Evolutionary conservation across 2,888 invertebrate genomes (phyloP).

Genomic region (Lymantria monacha): DNA sequence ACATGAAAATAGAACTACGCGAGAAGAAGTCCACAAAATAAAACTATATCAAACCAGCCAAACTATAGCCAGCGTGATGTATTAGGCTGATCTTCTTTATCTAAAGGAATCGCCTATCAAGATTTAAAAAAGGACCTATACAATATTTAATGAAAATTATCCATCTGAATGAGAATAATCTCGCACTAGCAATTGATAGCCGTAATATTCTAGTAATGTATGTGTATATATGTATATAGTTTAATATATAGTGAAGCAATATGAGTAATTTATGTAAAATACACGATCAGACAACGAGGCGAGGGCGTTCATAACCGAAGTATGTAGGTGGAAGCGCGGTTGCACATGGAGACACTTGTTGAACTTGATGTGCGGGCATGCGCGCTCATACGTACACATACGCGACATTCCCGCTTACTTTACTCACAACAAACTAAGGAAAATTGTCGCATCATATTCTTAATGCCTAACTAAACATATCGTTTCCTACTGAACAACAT

Average conservation of each 20-base stretch:
- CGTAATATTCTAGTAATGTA: too few relatives aligned
- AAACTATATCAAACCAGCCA: too few relatives aligned
- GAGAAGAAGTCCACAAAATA: too few relatives aligned
- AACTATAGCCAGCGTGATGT: too few relatives aligned
- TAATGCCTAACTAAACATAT: constrained; percentile 6
- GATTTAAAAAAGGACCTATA: too few relatives aligned
- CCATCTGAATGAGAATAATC: too few relatives aligned
- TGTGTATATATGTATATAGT: neutral
- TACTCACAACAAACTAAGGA: neutral
- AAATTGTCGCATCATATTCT: constrained; percentile 12
- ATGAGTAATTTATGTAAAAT: neutral
- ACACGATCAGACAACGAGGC: neutral
- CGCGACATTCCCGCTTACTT: constrained; percentile 6
- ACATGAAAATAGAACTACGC: too few relatives aligned
- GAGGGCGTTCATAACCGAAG: neutral
- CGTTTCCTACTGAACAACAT: neutral
- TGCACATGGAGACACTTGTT: constrained; percentile 78
- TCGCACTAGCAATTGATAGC: too few relatives aligned
- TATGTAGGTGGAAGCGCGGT: constrained; percentile 18
- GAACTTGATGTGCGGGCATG: constrained; percentile 58
- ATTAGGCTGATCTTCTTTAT: too few relatives aligned
- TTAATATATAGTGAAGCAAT: neutral
- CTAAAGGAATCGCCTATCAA: too few relatives aligned
- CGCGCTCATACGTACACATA: constrained; percentile 40
- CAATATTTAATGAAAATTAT: too few relatives aligned